Evolutionary conservation across 2,888 invertebrate genomes (phyloP).

Genomic region (Panopea generosa): DNA sequence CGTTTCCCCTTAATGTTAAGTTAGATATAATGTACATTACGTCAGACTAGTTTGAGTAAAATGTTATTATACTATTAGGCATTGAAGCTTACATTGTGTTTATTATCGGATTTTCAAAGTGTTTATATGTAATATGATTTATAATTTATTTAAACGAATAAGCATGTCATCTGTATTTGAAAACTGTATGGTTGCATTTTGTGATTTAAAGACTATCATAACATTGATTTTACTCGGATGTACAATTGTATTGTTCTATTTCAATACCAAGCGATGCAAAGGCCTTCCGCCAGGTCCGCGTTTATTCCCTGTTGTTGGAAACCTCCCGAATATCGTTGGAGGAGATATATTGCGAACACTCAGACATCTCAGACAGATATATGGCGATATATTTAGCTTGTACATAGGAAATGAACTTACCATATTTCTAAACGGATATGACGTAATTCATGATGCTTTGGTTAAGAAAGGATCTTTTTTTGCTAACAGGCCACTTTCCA

Average conservation of each 20-base stretch:
- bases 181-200: too few relatives aligned
- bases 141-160: too few relatives aligned
- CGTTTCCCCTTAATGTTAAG: too few relatives aligned
- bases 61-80: too few relatives aligned
- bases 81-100: too few relatives aligned
- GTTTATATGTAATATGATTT: too few relatives aligned
- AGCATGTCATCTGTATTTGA: too few relatives aligned
- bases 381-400: constrained; percentile 29
- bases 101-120: too few relatives aligned
- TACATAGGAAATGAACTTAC: constrained; percentile 29
- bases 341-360: background rate
- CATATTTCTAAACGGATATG: constrained; percentile 31
- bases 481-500: constrained; percentile 17
- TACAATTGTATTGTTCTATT: constrained; percentile 52
- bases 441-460: constrained; percentile 30
- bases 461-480: constrained; percentile 16
- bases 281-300: constrained; percentile 30
- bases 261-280: constrained; percentile 60
- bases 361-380: constrained; percentile 9
- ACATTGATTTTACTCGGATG: too few relatives aligned
- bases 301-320: constrained; percentile 27
- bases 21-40: too few relatives aligned
- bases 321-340: constrained; percentile 7
- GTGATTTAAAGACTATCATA: too few relatives aligned
- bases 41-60: too few relatives aligned